A percentile compares a stretch with the other conserved stretches of the same genome.
Conservation (phyloP, 1,140 invertebrate species). For the Wiebesia pumilae region DNA sequence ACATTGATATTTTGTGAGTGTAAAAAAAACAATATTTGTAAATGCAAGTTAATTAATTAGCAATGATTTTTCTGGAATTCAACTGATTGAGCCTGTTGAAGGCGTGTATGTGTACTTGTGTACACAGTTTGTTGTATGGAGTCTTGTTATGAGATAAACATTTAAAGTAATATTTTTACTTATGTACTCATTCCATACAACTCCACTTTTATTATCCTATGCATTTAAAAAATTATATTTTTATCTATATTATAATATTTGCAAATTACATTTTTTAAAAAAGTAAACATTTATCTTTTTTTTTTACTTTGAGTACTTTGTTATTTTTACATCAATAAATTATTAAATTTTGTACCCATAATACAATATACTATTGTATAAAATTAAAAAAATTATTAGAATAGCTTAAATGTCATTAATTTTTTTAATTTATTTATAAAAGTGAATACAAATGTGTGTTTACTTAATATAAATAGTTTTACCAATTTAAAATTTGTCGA, state of each 20-base stretch:
- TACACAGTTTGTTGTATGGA: constrained; percentile 70
- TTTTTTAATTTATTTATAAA: no score
- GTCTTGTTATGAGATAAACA: constrained; percentile 67
- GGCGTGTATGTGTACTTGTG: constrained; percentile 62
- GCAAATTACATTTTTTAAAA: not conserved
- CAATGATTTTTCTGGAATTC: constrained; percentile 45
- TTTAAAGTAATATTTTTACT: constrained; percentile 63
- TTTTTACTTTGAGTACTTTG: no score
- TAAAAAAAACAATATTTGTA: constrained; percentile 24
- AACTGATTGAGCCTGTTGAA: constrained; percentile 50
- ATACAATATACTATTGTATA: no score
- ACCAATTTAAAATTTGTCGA: no score
- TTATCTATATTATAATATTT: no score
- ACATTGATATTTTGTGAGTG: constrained; percentile 26
- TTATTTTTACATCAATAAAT: no score
- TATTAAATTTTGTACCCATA: no score
- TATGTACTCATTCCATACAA: constrained; percentile 13
- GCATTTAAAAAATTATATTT: not conserved
- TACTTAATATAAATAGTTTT: no score
- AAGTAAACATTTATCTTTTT: no score
- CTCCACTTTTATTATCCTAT: not conserved
- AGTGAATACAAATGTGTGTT: no score
- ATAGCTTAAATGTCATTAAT: no score
- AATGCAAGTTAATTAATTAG: constrained; percentile 48
- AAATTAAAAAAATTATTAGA: no score